A percentile compares a stretch with the other conserved stretches of the same genome.
Conservation (phyloP, 37 sponge, comb jelly and placozoan genomes). For the Oopsacas minuta region DNA sequence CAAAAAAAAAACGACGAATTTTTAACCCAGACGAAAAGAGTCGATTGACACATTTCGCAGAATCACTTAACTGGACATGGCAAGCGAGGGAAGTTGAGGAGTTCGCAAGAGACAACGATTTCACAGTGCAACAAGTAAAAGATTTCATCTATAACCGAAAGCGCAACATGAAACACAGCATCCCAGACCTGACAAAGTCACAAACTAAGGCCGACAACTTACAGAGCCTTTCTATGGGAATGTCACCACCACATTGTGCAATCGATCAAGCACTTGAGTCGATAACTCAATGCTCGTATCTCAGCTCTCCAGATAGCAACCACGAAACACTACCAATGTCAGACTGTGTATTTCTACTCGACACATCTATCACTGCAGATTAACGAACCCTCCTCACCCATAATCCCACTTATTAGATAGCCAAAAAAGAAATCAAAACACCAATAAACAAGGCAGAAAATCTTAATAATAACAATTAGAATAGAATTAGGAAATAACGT, state of each 20-base stretch:
- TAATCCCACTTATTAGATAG: not conserved
- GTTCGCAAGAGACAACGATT: not conserved
- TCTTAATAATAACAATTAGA: not conserved
- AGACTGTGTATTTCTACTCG: not conserved
- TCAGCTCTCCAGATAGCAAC: not conserved
- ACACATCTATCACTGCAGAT: not conserved
- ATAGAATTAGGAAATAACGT: not conserved
- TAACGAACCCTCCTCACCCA: not conserved
- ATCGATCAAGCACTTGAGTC: not conserved
- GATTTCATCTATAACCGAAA: conserved; percentile 3
- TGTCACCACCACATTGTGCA: conserved; percentile 9
- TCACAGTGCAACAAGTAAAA: not conserved
- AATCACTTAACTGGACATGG: conserved; percentile 11
- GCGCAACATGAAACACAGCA: conserved; percentile 11
- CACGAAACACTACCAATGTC: not conserved
- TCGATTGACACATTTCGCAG: not conserved
- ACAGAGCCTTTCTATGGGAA: not conserved
- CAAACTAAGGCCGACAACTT: not conserved
- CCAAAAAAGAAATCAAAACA: not conserved
- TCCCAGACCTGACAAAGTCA: conserved; percentile 10
- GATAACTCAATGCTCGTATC: not conserved
- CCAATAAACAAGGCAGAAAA: not conserved
- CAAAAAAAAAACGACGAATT: conserved; percentile 16
- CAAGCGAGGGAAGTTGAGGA: conserved; percentile 15
- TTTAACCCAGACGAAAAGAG: conserved; percentile 3